Evolutionary conservation across 2,113 vertebrate genomes (phyloP).

Genomic region (Calyptomena viridis): DNA sequence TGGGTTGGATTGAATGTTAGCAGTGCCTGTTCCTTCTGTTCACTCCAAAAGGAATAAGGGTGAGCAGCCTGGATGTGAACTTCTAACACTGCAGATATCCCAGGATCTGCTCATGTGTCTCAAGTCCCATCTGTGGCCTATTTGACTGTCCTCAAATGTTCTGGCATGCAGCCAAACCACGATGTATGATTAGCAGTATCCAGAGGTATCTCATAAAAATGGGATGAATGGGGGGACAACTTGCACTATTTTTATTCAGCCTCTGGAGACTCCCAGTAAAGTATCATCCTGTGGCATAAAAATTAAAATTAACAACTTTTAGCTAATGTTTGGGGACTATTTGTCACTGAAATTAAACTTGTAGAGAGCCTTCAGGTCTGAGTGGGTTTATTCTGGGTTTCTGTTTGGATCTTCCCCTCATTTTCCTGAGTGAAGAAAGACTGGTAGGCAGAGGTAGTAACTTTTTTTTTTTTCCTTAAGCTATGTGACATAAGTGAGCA

Average conservation of each 20-base stretch:
- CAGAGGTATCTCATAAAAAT: background rate
- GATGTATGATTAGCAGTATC: background rate
- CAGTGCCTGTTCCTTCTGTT: background rate
- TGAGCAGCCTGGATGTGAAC: rapidly evolving
- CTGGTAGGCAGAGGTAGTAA: background rate
- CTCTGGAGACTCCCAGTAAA: background rate
- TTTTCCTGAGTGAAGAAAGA: background rate
- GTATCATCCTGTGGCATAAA: background rate
- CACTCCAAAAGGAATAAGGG: background rate
- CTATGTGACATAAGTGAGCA: background rate
- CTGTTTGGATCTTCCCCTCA: background rate
- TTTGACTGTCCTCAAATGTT: background rate
- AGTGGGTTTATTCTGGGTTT: background rate
- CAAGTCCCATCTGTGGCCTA: background rate
- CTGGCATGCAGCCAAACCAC: background rate
- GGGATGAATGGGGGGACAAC: too few species aligned
- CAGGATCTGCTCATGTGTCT: background rate
- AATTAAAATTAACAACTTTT: background rate
- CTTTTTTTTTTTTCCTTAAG: background rate
- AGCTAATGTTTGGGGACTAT: background rate
- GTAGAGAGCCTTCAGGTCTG: background rate
- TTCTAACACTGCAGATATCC: background rate
- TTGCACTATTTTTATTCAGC: background rate
- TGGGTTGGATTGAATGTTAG: background rate
- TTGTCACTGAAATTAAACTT: background rate